A percentile compares a stretch with the other conserved stretches of the same genome.
Evolutionary conservation across 2,888 invertebrate species (phyloP).

Genomic region (Drosophila mimica): DNA sequence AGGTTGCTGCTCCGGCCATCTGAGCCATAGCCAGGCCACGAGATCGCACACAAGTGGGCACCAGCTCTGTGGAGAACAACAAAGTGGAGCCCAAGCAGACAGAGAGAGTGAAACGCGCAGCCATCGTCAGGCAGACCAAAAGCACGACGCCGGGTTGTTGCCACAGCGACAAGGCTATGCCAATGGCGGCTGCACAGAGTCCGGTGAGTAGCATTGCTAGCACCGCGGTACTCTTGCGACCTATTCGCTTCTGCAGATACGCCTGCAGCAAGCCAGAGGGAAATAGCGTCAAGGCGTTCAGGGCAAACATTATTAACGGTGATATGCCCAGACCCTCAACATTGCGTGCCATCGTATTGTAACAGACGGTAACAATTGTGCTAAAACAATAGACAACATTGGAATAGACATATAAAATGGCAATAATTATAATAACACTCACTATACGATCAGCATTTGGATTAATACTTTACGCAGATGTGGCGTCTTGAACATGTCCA

Average conservation of each 20-base stretch:
- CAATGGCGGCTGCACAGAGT: slow-evolving; percentile 85
- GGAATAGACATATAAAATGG: background rate
- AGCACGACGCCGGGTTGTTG: slow-evolving; percentile 72
- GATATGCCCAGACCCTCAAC: slow-evolving; percentile 86
- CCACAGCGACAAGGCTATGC: slow-evolving; percentile 83
- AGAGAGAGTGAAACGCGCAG: slow-evolving; percentile 86
- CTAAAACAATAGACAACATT: slow-evolving; percentile 71
- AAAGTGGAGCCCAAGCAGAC: slow-evolving; percentile 87
- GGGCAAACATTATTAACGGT: slow-evolving; percentile 86
- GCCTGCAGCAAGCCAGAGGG: slow-evolving; percentile 84
- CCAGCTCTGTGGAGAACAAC: slow-evolving; percentile 88
- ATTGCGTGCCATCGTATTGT: slow-evolving; percentile 87
- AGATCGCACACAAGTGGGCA: slow-evolving; percentile 87
- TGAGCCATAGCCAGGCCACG: slow-evolving; percentile 88
- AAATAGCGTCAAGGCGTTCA: slow-evolving; percentile 86
- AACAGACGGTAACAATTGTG: slow-evolving; percentile 86
- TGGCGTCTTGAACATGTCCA: slow-evolving; percentile 86
- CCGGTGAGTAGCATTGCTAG: slow-evolving; percentile 86
- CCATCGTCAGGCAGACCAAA: slow-evolving; percentile 84
- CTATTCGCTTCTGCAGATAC: slow-evolving; percentile 74
- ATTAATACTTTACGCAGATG: slow-evolving; percentile 85
- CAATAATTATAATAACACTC: slow-evolving; percentile 68
- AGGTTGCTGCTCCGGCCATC: slow-evolving; percentile 87
- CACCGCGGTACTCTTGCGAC: slow-evolving; percentile 86
- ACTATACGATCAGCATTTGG: slow-evolving; percentile 87